phyloP scores from a whole-genome alignment of 2,888 invertebrate species.

The Limnephilus auricula region DNA sequence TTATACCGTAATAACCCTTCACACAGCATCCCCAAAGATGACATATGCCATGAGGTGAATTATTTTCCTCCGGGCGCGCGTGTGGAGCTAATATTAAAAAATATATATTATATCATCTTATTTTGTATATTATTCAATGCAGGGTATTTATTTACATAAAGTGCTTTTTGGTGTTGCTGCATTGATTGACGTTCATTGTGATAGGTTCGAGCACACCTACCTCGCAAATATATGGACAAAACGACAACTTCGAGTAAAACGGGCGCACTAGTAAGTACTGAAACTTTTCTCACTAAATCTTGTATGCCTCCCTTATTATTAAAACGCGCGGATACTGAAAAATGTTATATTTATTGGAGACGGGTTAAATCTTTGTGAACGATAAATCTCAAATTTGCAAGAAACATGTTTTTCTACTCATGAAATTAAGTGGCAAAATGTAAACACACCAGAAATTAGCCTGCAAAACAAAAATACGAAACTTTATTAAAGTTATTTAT shows the following conservation, averaged over 20 bases:
- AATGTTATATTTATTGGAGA: neutral
- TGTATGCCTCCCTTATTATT: neutral
- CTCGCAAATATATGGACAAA: neutral
- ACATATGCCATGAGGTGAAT: too few species aligned
- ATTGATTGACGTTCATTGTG: constrained; percentile 40
- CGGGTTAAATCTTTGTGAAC: neutral
- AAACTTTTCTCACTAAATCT: neutral
- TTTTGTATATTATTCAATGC: neutral
- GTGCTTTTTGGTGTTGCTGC: constrained; percentile 30
- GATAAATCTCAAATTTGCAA: neutral
- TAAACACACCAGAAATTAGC: neutral
- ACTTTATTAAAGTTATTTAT: neutral
- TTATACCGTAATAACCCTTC: too few species aligned
- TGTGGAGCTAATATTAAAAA: too few species aligned
- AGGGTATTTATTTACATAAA: neutral
- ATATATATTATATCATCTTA: neutral
- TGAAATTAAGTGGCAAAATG: neutral
- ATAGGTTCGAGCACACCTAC: neutral
- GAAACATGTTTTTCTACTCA: neutral
- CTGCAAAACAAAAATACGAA: neutral
- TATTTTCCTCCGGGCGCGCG: too few species aligned
- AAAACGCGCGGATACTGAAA: neutral
- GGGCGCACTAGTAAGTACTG: neutral
- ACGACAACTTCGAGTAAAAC: neutral
- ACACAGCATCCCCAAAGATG: too few species aligned